These are phyloP conservation scores for Timema cristinae DNA, from an alignment of 2,888 invertebrate species.

Conservation along the genomic window DNA sequence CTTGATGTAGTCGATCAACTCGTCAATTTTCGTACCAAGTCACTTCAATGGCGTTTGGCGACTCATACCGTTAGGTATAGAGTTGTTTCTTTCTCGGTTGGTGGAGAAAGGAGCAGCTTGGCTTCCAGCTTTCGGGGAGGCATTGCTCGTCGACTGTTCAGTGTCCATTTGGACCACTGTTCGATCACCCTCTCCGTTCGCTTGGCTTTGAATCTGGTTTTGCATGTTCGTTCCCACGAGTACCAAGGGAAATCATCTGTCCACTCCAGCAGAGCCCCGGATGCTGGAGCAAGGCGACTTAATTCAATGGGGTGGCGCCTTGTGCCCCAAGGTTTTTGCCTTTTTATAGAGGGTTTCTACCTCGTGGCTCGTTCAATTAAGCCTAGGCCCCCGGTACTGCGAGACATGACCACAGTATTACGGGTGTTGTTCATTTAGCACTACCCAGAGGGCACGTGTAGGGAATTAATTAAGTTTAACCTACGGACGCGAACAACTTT, in stretches of 20 bases:
- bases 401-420: slow-evolving; percentile 7
- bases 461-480: no score
- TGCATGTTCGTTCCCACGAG: slow-evolving; percentile 1
- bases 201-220: not conserved
- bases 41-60: not conserved
- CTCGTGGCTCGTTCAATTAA: not conserved
- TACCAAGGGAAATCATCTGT: slow-evolving; percentile 1
- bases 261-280: slow-evolving; percentile 8
- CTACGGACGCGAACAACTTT: no score
- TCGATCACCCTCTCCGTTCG: not conserved
- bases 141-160: not conserved
- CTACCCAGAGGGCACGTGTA: no score
- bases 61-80: not conserved
- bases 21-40: not conserved
- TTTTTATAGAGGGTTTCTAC: not conserved
- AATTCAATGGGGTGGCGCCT: not conserved
- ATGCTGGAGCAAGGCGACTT: slow-evolving; percentile 5
- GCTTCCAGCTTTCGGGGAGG: not conserved
- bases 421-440: not conserved
- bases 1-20: not conserved
- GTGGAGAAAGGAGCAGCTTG: not conserved
- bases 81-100: not conserved
- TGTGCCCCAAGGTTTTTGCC: not conserved
- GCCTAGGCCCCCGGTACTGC: not conserved
- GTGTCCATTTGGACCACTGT: not conserved